Evolutionary conservation across 2,797 vertebrate species (phyloP), one percentile per base, ranked within the genome.

Genomic region (Cacajao melanocephalus): DNA sequence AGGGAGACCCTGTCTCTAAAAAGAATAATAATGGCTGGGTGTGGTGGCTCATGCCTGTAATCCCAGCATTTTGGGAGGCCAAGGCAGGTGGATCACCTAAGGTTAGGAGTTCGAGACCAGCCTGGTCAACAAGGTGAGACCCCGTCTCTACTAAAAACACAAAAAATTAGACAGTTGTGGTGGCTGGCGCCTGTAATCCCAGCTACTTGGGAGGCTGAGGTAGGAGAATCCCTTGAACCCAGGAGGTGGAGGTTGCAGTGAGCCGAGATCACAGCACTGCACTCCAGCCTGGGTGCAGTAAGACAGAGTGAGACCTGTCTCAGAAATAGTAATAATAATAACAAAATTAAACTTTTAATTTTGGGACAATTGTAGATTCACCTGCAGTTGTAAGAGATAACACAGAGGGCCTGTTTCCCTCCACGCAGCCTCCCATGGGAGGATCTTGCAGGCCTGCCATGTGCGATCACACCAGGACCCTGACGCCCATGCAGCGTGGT

Each of bases 271-370:
- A 15, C 33, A 33, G 3, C 3, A 8, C 57, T n/a, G 30, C 61
- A n/a, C 33, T 67, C 61, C 15, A n/a, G 7, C 33, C 61, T 67
- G 33, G 61, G 61, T n/a, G 30, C 61, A 67, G 30, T n/a, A 67
- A 67, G 61, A n/a, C 30, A 67, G 61, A 64, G 52, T 22, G 52
- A 55, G 61, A 33, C 30, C 15, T n/a, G 61, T 67, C 7, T 67
- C 61, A 17, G n/a, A n/a, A 67, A n/a, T 8, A 67, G 17, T n/a
- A 17, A n/a, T 67, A 19, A 67, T 33, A 33, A 33, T 67, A 67
- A 67, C 58, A 36, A 79, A 72, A 39, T 73, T 58, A 52, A 93
- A 81, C 12, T 5, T 83, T 72, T 64, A 64, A 7, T 88, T 96
- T 58, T 78, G 58, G 93, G 57, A 9, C 78, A 28, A n/a, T n/a